A percentile compares a stretch with the other conserved stretches of the same genome.
phyloP scores from a whole-genome alignment of 2,113 vertebrate species.

The Chroicocephalus ridibundus region DNA sequence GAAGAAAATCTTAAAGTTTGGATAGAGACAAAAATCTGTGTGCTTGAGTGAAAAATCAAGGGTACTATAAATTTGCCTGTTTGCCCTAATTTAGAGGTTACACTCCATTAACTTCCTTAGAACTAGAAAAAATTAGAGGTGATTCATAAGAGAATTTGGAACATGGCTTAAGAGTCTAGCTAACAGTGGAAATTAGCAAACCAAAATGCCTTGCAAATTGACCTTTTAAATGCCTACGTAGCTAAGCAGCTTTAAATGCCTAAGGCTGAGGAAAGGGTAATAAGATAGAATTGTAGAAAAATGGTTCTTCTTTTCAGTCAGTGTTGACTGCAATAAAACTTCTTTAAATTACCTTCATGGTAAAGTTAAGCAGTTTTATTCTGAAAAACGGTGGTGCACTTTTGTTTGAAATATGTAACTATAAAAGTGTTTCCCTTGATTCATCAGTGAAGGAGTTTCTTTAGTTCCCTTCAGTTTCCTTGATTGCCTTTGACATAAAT shows the following conservation, averaged over 20 bases:
- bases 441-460: neutral
- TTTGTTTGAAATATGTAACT: neutral
- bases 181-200: neutral
- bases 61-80: neutral
- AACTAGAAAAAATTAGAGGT: neutral
- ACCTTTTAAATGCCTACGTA: neutral
- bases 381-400: neutral
- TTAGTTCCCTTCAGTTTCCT: conserved; percentile 3
- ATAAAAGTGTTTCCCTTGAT: neutral
- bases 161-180: neutral
- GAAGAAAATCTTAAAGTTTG: neutral
- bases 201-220: neutral
- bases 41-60: neutral
- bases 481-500: neutral
- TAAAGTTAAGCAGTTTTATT: neutral
- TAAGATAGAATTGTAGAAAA: neutral
- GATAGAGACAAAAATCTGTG: neutral
- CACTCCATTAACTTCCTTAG: neutral
- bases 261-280: neutral
- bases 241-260: neutral
- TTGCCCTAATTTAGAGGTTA: neutral
- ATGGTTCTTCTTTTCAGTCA: neutral
- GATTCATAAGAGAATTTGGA: neutral
- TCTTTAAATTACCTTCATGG: neutral
- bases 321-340: neutral